Base-by-base conservation (phyloP, 1,140 invertebrate species). In the Macrobrachium nipponense region DNA sequence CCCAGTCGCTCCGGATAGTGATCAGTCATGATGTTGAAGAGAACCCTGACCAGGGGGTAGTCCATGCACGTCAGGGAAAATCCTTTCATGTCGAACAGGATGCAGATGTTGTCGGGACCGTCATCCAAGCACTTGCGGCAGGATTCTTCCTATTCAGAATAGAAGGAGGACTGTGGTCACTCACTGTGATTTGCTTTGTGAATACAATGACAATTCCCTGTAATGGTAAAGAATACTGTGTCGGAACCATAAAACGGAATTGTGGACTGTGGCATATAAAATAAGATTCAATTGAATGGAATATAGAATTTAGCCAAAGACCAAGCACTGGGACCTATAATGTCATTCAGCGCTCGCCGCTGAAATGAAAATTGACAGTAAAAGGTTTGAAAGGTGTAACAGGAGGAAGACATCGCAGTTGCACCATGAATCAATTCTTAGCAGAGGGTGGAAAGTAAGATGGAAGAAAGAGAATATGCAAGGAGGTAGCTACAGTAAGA, bases 1-100 rank as follows among this genome's bases (percentile, higher is more conserved):
- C 84, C 84, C 51, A 86, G 77, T 18, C 84, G n/a, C 59, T 86
- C 84, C 10, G 84, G 84, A 27, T 86, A 86, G 27, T 86, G 84
- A 27, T 80, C 77, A 10, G 27, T 62, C 84, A 86, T 80, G 14
- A 86, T 51, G 17, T 20, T 62, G 27, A 51, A 80, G 5, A 86
- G 77, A 8, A n/a, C 80, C 27, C 73, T 80, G 14, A 86, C 20
- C 12, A 72, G 60, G 10, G 66, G n/a, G 36, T 86, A 86, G 12
- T 86, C 84, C 84, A 86, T 86, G 59, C 84, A 86, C 51, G 60
- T 61, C 77, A 86, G 20, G 23, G 77, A 68, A 23, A 86, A 86
- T 12, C 73, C 62, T 8, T 51, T 59, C 84, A 86, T 73, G 61
- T 86, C 84, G 27, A 86, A 86, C 20, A 86, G 10, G 4, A 86